Base-by-base conservation (phyloP, 2,888 invertebrate genomes). In the Volucella inanis region DNA sequence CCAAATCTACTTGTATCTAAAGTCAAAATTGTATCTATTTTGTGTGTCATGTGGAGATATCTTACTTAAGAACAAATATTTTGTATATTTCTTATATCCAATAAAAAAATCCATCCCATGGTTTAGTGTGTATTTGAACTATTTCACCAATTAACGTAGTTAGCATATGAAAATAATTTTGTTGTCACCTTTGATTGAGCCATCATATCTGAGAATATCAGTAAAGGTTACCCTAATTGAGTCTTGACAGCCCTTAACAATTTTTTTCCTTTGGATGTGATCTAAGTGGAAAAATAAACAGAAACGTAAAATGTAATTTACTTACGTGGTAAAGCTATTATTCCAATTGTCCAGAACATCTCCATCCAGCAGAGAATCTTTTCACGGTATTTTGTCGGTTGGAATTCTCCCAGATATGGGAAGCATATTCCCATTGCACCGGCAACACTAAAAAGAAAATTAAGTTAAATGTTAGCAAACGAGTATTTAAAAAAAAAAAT, bases 311-410 rank as follows among this genome's bases (percentile, higher is more conserved):
- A 10, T 6, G 31, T 31, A 15, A 39, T 14, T 52, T 75, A 45
- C 93, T 93, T 92, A 96, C 96, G 93, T 89, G 96, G 96, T 74
- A 96, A 91, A 87, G 94, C 90, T 88, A 96, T 96, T 70, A 96
- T 95, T 84, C 96, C 96, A 59, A 96, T 92, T 45, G 96, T 96
- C 96, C 96, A 96, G 92, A 96, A 96, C 93, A 96, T 93, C 93
- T 96, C 96, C 96, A 96, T 96, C 96, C 96, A 96, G 92, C 96
- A 96, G 80, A 96, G 93, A 89, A 96, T 95, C 89, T 95, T 96
- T 91, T 96, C 96, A 90, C 96, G 94, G 92, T 95, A 95, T 92
- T 95, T 95, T 75, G 95, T 95, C 52, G 95, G 95, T 89, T 96
- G 96, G 92, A 96, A 96, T 92, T 96, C 96, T 86, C 96, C 96